Evolutionary conservation across 2,888 invertebrate genomes (phyloP).

Genomic region (Ormyrus rosae): DNA sequence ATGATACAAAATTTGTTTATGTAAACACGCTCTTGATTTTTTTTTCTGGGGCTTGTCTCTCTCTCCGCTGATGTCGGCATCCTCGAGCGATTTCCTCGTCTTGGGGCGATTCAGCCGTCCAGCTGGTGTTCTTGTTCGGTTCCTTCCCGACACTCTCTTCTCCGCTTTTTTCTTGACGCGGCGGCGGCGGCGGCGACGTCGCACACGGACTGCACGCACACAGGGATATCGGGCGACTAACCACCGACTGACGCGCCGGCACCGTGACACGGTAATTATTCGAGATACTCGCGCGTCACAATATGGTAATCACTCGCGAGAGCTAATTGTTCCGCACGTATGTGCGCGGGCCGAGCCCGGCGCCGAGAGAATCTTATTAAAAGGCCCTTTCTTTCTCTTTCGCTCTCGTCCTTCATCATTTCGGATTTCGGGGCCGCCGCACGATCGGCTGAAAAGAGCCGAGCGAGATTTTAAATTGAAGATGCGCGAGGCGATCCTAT

Average conservation of each 20-base stretch:
- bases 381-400: conserved; percentile 16
- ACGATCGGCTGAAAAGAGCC: too few species aligned
- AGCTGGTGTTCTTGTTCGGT: too few species aligned
- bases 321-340: conserved; percentile 61
- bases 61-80: too few species aligned
- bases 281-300: conserved; percentile 58
- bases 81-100: too few species aligned
- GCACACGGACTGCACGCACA: not conserved
- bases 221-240: not conserved
- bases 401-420: too few species aligned
- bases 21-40: too few species aligned
- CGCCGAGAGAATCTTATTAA: conserved; percentile 45
- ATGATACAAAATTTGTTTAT: too few species aligned
- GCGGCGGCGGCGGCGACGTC: not conserved
- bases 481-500: too few species aligned
- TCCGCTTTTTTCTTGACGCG: not conserved
- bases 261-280: conserved; percentile 63
- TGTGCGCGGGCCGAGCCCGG: not conserved
- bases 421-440: too few species aligned
- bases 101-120: too few species aligned
- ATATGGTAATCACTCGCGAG: conserved; percentile 61
- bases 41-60: too few species aligned
- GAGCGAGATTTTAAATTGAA: too few species aligned
- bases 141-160: not conserved
- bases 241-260: not conserved